Evolutionary conservation across 2,888 invertebrate species (phyloP).

Genomic region (Cactoblastis cactorum): DNA sequence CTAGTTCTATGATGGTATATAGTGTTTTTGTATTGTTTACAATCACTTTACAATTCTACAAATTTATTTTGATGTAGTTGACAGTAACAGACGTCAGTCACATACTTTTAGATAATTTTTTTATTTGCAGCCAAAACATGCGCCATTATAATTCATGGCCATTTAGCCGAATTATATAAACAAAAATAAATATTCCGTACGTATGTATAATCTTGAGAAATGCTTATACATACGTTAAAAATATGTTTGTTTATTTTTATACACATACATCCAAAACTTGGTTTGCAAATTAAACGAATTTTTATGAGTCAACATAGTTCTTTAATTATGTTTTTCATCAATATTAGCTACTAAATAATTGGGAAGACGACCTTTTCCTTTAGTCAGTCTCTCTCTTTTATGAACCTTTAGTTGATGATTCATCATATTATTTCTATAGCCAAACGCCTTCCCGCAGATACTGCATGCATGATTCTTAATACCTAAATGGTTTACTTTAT

Average conservation of each 20-base stretch:
- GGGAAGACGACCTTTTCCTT: slow-evolving; percentile 40
- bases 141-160: too few relatives aligned
- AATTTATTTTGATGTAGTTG: not conserved
- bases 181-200: too few relatives aligned
- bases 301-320: not conserved
- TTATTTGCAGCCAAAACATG: too few relatives aligned
- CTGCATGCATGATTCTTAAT: slow-evolving; percentile 56
- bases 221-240: too few relatives aligned
- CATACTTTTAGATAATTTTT: too few relatives aligned
- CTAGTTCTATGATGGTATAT: too few relatives aligned
- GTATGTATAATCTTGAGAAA: too few relatives aligned
- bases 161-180: too few relatives aligned
- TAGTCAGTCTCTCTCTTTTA: slow-evolving; percentile 34
- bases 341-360: slow-evolving; percentile 40
- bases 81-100: not conserved
- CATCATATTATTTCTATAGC: slow-evolving; percentile 57
- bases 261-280: not conserved
- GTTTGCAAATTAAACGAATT: not conserved
- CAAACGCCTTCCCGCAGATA: slow-evolving; percentile 56
- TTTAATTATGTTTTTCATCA: not conserved
- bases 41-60: too few relatives aligned
- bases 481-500: slow-evolving; percentile 51
- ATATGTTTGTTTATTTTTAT: too few relatives aligned
- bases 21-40: too few relatives aligned
- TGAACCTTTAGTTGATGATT: slow-evolving; percentile 54